Base-by-base conservation (phyloP, 2,797 vertebrate species). In the Rhyacichthys aspro region DNA sequence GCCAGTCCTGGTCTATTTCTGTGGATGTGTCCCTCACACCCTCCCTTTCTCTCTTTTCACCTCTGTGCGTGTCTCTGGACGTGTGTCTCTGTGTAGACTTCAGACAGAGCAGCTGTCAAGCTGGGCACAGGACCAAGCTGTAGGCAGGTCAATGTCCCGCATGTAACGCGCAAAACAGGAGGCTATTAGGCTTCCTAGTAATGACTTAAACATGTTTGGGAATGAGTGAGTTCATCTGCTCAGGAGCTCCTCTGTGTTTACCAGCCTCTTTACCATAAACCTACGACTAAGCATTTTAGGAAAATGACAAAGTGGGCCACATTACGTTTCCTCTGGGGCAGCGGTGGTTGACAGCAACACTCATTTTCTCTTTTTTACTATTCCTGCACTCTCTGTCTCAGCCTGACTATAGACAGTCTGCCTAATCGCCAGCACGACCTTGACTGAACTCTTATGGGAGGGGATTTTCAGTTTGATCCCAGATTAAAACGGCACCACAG, bases 381-480 rank as follows among this genome's bases (percentile, higher is more conserved):
- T 55, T 74, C 15, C 46, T 39, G 63, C 15, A 58, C 52, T 64
- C 71, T 63, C 56, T 63, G 55, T 70, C 55, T 80, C 76, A 55
- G 70, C 76, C 71, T 83, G 81, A 79, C 82, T 67, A 67, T 84
- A 86, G 86, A 91, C 87, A 43, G 82, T 83, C 79, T 62, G 79
- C 85, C 86, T 91, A 91, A 93, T 93, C 87, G 75, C 83, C 63
- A 80, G 65, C 63, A 55, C 90, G 90, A 93, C 92, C 91, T 91
- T 90, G 85, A 86, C 82, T 92, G 91, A 93, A 92, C 92, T 88
- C 78, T 80, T 79, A 80, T 74, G 76, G 86, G 84, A 83, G 77
- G 77, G 87, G 88, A 91, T 93, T 93, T 92, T 91, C 84, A 82
- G 83, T 92, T 91, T 94, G 85, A 93, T 93, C 91, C 89, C 88